A percentile compares a stretch with the other conserved stretches of the same genome.
Evolutionary conservation across 1,140 invertebrate species (phyloP).

Genomic region (Physella acuta): DNA sequence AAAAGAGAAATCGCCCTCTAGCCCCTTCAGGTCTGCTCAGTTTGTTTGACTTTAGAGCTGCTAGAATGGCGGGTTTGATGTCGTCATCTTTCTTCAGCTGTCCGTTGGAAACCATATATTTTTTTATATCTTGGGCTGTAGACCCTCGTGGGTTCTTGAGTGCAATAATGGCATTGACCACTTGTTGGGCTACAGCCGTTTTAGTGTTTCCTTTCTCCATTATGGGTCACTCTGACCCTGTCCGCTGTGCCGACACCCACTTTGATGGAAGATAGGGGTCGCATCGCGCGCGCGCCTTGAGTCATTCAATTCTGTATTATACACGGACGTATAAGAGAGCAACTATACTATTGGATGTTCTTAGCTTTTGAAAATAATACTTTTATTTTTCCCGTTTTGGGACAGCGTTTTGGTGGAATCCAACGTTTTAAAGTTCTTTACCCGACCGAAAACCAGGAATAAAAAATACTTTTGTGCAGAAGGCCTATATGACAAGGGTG

Average conservation of each 20-base stretch:
- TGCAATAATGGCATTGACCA: slow-evolving; percentile 1
- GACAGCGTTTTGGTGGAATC: too few species aligned
- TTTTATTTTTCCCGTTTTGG: too few species aligned
- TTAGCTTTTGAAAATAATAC: too few species aligned
- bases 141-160: not conserved
- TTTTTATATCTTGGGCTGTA: slow-evolving; percentile 3
- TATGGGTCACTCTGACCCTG: not conserved
- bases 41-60: not conserved
- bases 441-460: too few species aligned
- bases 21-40: not conserved
- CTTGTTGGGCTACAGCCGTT: not conserved
- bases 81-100: not conserved
- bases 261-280: not conserved
- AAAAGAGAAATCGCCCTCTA: not conserved
- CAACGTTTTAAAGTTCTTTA: too few species aligned
- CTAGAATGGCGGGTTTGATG: not conserved
- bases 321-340: not conserved
- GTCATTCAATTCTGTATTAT: not conserved
- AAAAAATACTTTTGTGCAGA: too few species aligned
- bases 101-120: slow-evolving; percentile 1
- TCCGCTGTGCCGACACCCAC: not conserved
- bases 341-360: not conserved
- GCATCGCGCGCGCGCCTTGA: not conserved
- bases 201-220: not conserved
- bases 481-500: too few species aligned